Base-by-base conservation (phyloP, 2,888 invertebrate genomes). In the Agrochola lota region DNA sequence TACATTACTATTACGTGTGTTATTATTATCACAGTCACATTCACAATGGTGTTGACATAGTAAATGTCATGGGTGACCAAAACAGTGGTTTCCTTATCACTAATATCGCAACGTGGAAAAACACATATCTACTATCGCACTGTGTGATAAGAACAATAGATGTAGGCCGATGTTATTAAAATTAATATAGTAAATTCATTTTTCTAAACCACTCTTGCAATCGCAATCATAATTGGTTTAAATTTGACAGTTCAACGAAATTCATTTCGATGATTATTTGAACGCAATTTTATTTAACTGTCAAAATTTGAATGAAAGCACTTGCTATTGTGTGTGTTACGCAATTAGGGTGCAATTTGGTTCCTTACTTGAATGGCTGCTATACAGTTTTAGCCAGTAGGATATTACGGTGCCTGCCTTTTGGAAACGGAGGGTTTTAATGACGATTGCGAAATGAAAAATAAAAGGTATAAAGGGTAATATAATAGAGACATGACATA, bases 141-240 rank as follows among this genome's bases (percentile, higher is more conserved):
- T 43, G 11, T 4, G 17, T 62, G 80, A 74, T 80, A 80, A 69
- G 20, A 35, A 49, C n/a, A 64, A 69, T 55, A 59, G 43, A 60
- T 40, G 35, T 20, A 30, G 26, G 26, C 26, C 26, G 8, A 30
- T 59, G 26, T 26, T 15, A n/a, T n/a, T 59, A 26, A 26, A 15
- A n/a, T n/a, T 59, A 26, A 26, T 15, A 60, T 8, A 6, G 26
- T 59, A 0, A 17, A 60, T 30, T 26, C 2, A 8, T 8, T 26
- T 62, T 7, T 62, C 35, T 30, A 30, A 20, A 35, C 11, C 30
- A 30, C 43, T 5, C n/a, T 9, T 17, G 17, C 35, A 35, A 20
- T 26, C 2, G 9, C 40, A n/a, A 11, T 11, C 11, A 17, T 9
- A 46, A 46, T 46, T 20, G 11, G 0, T 67, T 46, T 46, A 0